These are phyloP conservation scores for Mellivora capensis DNA, from an alignment of 2,113 vertebrate species.

Conservation along the genomic window DNA sequence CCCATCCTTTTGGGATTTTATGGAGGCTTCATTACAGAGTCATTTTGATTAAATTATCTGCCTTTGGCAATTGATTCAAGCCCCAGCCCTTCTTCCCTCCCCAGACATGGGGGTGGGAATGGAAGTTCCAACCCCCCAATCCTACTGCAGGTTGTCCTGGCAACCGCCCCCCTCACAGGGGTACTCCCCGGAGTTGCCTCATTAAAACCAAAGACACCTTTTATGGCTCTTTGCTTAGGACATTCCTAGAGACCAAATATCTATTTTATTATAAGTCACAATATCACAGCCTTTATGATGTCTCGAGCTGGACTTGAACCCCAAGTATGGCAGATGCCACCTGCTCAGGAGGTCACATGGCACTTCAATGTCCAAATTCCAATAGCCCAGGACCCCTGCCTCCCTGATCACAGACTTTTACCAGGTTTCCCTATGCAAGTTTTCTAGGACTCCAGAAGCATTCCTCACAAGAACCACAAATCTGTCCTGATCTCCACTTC, in stretches of 20 bases:
- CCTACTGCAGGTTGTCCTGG: not conserved
- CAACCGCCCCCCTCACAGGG: not conserved
- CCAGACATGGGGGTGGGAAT: not conserved
- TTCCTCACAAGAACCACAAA: not conserved
- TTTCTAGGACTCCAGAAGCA: not conserved
- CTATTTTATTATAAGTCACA: not conserved
- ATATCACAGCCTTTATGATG: not conserved
- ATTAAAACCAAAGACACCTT: not conserved
- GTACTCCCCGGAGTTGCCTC: not conserved
- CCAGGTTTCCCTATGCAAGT: not conserved
- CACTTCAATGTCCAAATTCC: not conserved
- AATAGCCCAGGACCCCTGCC: not conserved
- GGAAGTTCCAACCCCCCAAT: not conserved
- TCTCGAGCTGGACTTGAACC: not conserved
- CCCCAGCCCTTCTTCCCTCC: not conserved
- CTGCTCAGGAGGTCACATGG: not conserved
- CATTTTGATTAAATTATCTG: not conserved
- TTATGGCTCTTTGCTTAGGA: not conserved
- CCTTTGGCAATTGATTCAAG: not conserved
- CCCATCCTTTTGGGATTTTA: not conserved
- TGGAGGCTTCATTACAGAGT: not conserved
- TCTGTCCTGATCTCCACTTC: not conserved
- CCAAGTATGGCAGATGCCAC: not conserved
- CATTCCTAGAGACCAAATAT: not conserved
- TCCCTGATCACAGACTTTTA: not conserved